Base-by-base conservation (phyloP, 2,113 vertebrate genomes). In the Emydocephalus ijimae region DNA sequence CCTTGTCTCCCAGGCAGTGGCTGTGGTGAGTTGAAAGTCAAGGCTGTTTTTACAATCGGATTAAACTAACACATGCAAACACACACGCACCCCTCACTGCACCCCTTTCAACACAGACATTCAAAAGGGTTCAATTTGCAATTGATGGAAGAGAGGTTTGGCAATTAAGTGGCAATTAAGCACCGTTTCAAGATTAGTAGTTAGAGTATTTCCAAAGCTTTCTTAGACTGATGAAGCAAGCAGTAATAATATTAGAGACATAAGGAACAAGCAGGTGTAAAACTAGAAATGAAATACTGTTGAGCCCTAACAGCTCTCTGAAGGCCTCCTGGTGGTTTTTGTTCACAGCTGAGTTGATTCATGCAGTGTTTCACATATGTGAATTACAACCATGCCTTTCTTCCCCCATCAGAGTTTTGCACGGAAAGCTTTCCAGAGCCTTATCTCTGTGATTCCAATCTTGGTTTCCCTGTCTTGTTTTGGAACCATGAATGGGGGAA, bases 391-490 rank as follows among this genome's bases (percentile, higher is more conserved):
- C 74, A 87, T 95, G 14, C 15, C 93, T 55, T 94, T 90, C 29
- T 61, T 24, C 34, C 20, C 20, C 59, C 59, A 29, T 52, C 96
- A 99, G 98, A 98, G 98, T 3, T 99, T 98, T 96, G 98, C 98
- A 43, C 97, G 96, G 52, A 96, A 95, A 18, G 97, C 98, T 45
- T 97, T 98, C 64, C 97, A 96, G 92, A 97, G 97, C 26, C 20
- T 98, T 55, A 97, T 98, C 3, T 97, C 98, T 0, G 94, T 98
- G 88, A 97, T 99, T 50, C 98, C 98, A 8, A 18, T 98, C 85
- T 97, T 99, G 11, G 98, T 99, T 0, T 97, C 98, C 0, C 59
- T 98, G 11, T 99, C 98, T 85, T 99, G 98, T 90, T 98, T 99
- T 34, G 98, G 98, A 89, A 96, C 98, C 3, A 96, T 99, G 52